These are phyloP conservation scores for Coleophora flavipennella DNA, from an alignment of 2,888 invertebrate species.

Conservation along the genomic window DNA sequence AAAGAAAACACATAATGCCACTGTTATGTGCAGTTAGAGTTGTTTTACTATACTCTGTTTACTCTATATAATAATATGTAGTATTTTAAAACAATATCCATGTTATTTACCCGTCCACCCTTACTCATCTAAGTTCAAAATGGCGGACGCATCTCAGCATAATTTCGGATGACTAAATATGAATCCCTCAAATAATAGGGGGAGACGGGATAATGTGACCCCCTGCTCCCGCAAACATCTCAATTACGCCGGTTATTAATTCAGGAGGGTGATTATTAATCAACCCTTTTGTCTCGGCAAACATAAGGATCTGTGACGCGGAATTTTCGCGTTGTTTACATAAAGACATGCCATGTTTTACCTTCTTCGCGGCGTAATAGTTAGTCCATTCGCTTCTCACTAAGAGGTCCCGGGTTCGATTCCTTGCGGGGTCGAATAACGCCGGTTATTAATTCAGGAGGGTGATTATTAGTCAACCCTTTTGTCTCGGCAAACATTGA, in stretches of 20 bases:
- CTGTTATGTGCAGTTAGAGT: no score
- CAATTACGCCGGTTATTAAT: constrained; percentile 67
- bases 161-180: constrained; percentile 62
- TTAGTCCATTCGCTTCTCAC: no score
- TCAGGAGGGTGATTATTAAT: constrained; percentile 49
- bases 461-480: constrained; percentile 42
- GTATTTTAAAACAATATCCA: no score
- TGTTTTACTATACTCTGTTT: no score
- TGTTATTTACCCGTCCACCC: constrained; percentile 6
- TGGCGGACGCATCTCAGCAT: constrained; percentile 34
- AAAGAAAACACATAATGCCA: no score
- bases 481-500: constrained; percentile 34
- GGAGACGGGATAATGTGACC: constrained; percentile 33
- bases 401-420: no score
- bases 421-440: no score
- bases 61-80: no score
- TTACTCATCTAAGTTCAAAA: constrained; percentile 19
- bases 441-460: constrained; percentile 58
- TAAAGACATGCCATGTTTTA: constrained; percentile 2
- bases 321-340: constrained; percentile 3
- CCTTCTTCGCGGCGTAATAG: no score
- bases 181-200: constrained; percentile 52
- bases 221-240: constrained; percentile 58
- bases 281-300: constrained; percentile 36
- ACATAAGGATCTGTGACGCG: constrained; percentile 17